Base-by-base conservation (phyloP, 2,888 invertebrate species). In the Mythimna impura region DNA sequence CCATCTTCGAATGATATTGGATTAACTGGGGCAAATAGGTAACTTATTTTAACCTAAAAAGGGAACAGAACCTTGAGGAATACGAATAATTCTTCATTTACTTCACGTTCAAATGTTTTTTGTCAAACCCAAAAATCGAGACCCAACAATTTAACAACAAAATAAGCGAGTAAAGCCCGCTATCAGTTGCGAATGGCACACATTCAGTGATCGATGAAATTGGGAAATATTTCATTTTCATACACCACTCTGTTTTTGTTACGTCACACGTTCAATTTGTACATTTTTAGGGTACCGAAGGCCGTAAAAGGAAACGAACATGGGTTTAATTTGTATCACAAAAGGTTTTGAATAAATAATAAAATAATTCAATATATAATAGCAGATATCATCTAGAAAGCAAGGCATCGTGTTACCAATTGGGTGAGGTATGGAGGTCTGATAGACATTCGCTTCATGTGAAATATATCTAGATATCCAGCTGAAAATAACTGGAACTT, bases 151-250 rank as follows among this genome's bases (percentile, higher is more conserved):
- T 58, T 50, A 1, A 22, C 7, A 54, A 30, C 17, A 54, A 54
- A 55, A 9, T 3, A 55, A 61, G 14, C 43, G 50, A 63, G 58
- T 22, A 57, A n/a, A 7, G 22, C 22, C 55, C 65, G 77, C 73
- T 82, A 75, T 76, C 82, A 82, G 81, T 87, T 82, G 78, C 64
- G 60, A 80, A 73, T 73, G 71, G 68, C 66, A 76, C 68, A 71
- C 74, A 70, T 55, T 71, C 54, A 66, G 68, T 82, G 83, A 88
- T 87, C 83, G 82, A 84, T 85, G 79, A 77, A 86, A 89, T 88
- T 88, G 86, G 81, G 70, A 86, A 87, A 87, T 86, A 86, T 89
- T 89, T 83, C 81, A 86, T 87, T 89, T 87, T 82, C 82, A 79
- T 74, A 73, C 73, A 80, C 66, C 66, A 22, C 74, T 65, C 52